Conservation (phyloP, 1,140 invertebrate genomes). For the Trachymyrmex cornetzi region DNA sequence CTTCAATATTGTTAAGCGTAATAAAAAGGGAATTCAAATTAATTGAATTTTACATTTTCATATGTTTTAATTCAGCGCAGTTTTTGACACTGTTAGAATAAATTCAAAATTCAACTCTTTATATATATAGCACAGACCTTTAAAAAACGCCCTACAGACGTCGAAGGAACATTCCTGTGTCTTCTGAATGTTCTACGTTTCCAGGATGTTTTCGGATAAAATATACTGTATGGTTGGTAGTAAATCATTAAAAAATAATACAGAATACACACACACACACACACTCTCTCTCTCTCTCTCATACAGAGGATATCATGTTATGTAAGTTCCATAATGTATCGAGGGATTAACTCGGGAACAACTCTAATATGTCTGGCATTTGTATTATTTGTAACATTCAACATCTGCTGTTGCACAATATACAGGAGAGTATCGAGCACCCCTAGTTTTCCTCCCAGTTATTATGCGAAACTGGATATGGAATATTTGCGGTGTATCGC, state of each 20-base stretch:
- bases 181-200: too few relatives aligned
- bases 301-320: not conserved
- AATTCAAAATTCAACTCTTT: not conserved
- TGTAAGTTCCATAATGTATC: not conserved
- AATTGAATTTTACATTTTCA: not conserved
- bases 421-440: not conserved
- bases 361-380: slow-evolving; percentile 11
- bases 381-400: slow-evolving; percentile 37
- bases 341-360: not conserved
- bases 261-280: too few relatives aligned
- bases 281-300: too few relatives aligned
- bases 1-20: slow-evolving; percentile 12
- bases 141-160: too few relatives aligned
- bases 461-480: slow-evolving; percentile 14
- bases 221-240: not conserved
- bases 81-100: not conserved
- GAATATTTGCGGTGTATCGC: slow-evolving; percentile 28
- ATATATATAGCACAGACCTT: too few relatives aligned
- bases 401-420: slow-evolving; percentile 1
- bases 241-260: not conserved
- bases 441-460: not conserved
- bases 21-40: not conserved
- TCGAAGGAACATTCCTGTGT: too few relatives aligned
- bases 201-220: too few relatives aligned
- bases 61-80: not conserved